These are phyloP conservation scores for Perdita meconis DNA, from an alignment of 2,888 invertebrate genomes.

Conservation along the genomic window DNA sequence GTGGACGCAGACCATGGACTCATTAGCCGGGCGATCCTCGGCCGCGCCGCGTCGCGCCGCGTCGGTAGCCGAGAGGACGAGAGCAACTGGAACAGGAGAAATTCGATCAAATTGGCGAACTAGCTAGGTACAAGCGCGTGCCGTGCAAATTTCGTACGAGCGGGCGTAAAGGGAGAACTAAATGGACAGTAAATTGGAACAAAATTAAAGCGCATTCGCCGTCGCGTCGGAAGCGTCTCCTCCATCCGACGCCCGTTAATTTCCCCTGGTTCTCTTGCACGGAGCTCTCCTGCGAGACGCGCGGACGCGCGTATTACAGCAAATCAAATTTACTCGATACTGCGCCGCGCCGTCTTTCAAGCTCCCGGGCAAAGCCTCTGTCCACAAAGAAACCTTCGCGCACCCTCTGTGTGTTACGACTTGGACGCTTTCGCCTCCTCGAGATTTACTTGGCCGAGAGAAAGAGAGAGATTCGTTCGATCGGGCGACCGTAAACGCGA, in stretches of 20 bases:
- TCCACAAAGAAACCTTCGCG: background rate
- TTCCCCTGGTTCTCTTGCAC: constrained; percentile 27
- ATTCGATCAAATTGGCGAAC: constrained; percentile 18
- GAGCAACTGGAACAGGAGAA: constrained; percentile 10
- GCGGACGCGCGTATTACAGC: constrained; percentile 3
- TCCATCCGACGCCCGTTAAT: constrained; percentile 50
- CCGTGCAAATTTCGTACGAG: constrained; percentile 10
- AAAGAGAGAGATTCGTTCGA: constrained; percentile 12
- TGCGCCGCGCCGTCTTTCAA: constrained; percentile 10
- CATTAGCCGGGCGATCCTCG: background rate
- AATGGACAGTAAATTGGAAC: constrained; percentile 61
- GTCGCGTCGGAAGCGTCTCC: constrained; percentile 39
- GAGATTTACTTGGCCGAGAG: background rate
- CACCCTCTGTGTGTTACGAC: background rate
- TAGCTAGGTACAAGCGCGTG: background rate
- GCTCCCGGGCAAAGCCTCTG: background rate
- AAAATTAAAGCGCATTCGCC: constrained; percentile 52
- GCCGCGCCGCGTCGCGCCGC: background rate
- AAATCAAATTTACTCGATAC: constrained; percentile 26
- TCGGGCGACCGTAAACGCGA: constrained; percentile 9
- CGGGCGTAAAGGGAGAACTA: constrained; percentile 18
- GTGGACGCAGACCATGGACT: constrained; percentile 17
- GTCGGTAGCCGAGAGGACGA: background rate
- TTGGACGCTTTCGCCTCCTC: background rate
- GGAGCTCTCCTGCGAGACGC: constrained; percentile 32